Base-by-base conservation (phyloP, 2,797 vertebrate species). In the Synanceia verrucosa region DNA sequence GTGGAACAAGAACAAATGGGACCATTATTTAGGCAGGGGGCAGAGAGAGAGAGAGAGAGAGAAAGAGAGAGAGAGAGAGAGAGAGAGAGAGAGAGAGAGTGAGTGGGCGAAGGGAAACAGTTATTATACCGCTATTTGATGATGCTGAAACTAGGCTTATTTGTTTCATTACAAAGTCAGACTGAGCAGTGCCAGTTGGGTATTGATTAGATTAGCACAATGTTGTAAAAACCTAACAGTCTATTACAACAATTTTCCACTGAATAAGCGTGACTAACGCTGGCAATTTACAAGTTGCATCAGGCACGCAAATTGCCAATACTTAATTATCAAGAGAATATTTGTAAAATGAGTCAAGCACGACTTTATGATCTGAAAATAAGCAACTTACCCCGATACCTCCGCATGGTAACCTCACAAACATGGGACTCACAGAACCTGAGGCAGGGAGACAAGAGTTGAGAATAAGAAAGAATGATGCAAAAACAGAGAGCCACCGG, bases 391-490 rank as follows among this genome's bases (percentile, higher is more conserved):
- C 97, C 93, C 97, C 97, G 0, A 99, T 93, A 76, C 97, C 97
- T 68, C 97, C 97, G 6, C 97, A 99, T 18, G 97, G 97, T 81
- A 99, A 95, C 88, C 96, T 94, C 87, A 98, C 97, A 62, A 98
- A 99, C 94, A 97, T 94, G 2, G 97, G 96, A 11, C 95, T 96
- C 61, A 96, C 89, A 0, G 97, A 97, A 91, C 96, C 97, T 99
- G 91, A 46, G 82, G 56, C 5, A 80, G 31, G 76, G 43, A 70
- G 34, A 78, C 48, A 76, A 46, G 66, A 43, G 65, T 4, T 24
- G 6, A 58, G 19, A 65, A 73, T 55, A 62, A 65, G 24, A 70
- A 39, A 44, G 31, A 39, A 12, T 2, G 7, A 19, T 13, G 44
- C 2, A 57, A 13, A 29, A 51, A 52, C 59, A 72, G 9, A 41